These are phyloP conservation scores for Scrobipalpa costella DNA, from an alignment of 2,888 invertebrate genomes.

Conservation along the genomic window DNA sequence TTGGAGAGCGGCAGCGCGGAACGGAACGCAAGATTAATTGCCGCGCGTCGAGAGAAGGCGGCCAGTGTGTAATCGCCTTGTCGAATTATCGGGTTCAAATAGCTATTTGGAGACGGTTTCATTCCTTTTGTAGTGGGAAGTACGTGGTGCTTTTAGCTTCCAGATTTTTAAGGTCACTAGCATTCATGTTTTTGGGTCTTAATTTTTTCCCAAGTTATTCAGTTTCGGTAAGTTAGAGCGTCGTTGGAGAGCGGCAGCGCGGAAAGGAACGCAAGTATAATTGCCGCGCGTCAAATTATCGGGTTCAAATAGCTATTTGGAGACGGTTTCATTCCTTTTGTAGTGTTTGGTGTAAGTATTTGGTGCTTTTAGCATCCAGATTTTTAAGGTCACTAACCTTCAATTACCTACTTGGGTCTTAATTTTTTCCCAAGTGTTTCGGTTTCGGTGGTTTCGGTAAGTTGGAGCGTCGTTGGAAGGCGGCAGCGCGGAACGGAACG, in stretches of 20 bases:
- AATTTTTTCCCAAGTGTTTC: no score
- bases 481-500: constrained; percentile 24
- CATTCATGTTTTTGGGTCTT: no score
- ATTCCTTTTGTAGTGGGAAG: no score
- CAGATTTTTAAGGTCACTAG: no score
- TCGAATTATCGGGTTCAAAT: constrained; percentile 18
- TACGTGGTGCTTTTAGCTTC: no score
- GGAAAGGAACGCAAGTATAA: constrained; percentile 38
- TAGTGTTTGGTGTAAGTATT: no score
- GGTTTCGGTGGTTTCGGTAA: constrained; percentile 5
- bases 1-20: constrained; percentile 12
- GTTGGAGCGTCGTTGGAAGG: constrained; percentile 4
- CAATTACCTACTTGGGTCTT: no score
- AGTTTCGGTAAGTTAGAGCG: constrained; percentile 6
- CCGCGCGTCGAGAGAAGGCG: constrained; percentile 24
- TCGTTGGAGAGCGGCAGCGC: constrained; percentile 10
- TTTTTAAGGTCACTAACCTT: no score
- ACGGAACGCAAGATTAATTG: constrained; percentile 40
- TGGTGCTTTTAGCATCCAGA: no score
- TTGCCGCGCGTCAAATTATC: constrained; percentile 34
- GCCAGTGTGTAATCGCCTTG: constrained; percentile 36
- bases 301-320: constrained; percentile 3
- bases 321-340: no score
- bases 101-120: constrained; percentile 6
- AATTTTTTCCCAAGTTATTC: no score